Percentiles rank a stretch among this genome's conserved stretches.
Evolutionary conservation across 2,888 invertebrate genomes (phyloP).

Genomic region (Phasia obesa): DNA sequence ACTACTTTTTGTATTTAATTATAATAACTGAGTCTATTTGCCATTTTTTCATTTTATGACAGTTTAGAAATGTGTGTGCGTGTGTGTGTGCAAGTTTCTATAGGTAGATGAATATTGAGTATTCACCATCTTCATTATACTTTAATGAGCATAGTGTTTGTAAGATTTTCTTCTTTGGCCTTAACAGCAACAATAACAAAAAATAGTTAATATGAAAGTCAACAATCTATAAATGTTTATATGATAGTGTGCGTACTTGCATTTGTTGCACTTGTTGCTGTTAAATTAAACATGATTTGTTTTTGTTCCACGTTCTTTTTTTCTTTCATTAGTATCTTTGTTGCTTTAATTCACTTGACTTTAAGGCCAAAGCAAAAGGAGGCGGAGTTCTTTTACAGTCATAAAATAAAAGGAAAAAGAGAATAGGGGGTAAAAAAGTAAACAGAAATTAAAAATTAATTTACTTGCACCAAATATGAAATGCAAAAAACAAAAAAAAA

Average conservation of each 20-base stretch:
- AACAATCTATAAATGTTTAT: constrained; percentile 11
- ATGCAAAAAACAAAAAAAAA: neutral
- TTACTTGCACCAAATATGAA: constrained; percentile 35
- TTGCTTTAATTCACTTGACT: constrained; percentile 25
- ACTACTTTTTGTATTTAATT: constrained; percentile 2
- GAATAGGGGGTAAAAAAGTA: constrained; percentile 15
- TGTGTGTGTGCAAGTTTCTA: neutral
- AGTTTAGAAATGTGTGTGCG: constrained; percentile 4
- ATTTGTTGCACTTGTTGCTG: constrained; percentile 59
- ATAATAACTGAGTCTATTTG: constrained; percentile 28
- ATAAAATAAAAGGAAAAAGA: constrained; percentile 4
- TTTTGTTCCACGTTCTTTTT: constrained; percentile 45
- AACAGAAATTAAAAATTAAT: constrained; percentile 13
- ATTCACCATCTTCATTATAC: constrained; percentile 56
- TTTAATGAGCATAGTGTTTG: constrained; percentile 54
- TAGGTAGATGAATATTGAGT: constrained; percentile 18
- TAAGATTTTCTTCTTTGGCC: constrained; percentile 12
- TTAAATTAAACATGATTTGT: constrained; percentile 60
- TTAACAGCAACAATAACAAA: constrained; percentile 28
- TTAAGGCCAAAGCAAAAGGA: constrained; percentile 31
- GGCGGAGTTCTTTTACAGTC: constrained; percentile 63
- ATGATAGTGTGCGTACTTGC: constrained; percentile 2
- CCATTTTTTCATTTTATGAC: constrained; percentile 38
- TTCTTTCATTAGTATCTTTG: constrained; percentile 8
- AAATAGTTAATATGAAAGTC: constrained; percentile 51